phyloP scores from a whole-genome alignment of 1,140 invertebrate species.

The Drosophila oshimai region DNA sequence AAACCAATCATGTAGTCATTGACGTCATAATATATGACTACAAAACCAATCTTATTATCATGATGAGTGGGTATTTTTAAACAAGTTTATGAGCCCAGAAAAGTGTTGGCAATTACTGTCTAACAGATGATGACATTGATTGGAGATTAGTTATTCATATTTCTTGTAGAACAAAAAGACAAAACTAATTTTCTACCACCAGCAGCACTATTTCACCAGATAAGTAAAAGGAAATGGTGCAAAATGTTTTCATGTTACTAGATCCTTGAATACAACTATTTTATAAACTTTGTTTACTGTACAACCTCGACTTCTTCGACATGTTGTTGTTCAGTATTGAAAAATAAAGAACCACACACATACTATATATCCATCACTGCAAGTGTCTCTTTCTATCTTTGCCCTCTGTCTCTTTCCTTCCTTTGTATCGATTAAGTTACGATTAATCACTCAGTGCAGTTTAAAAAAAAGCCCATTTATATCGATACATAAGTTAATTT shows the following conservation, averaged over 20 bases:
- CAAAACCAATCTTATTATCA: too few relatives aligned
- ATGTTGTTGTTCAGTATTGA: conserved; percentile 12
- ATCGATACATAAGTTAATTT: conserved; percentile 44
- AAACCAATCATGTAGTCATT: not conserved
- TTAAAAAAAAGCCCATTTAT: conserved; percentile 1
- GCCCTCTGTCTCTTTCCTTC: not conserved
- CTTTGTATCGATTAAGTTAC: conserved; percentile 24
- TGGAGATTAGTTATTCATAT: too few relatives aligned
- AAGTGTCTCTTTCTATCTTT: not conserved
- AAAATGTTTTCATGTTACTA: too few relatives aligned
- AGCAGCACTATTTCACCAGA: too few relatives aligned
- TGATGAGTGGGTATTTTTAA: too few relatives aligned
- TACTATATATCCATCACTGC: not conserved
- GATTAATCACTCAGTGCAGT: conserved; percentile 24
- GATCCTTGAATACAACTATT: too few relatives aligned
- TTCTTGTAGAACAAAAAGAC: too few relatives aligned
- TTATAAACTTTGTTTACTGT: not conserved
- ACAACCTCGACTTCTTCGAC: not conserved
- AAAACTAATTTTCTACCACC: too few relatives aligned
- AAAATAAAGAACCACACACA: not conserved
- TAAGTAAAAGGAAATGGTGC: too few relatives aligned
- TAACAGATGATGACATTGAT: too few relatives aligned
- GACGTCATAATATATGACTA: not conserved
- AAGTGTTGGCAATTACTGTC: too few relatives aligned
- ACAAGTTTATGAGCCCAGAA: too few relatives aligned